A percentile compares a stretch with the other conserved stretches of the same genome.
Evolutionary conservation across 2,888 invertebrate species (phyloP).

Genomic region (Drosophila prostipennis): DNA sequence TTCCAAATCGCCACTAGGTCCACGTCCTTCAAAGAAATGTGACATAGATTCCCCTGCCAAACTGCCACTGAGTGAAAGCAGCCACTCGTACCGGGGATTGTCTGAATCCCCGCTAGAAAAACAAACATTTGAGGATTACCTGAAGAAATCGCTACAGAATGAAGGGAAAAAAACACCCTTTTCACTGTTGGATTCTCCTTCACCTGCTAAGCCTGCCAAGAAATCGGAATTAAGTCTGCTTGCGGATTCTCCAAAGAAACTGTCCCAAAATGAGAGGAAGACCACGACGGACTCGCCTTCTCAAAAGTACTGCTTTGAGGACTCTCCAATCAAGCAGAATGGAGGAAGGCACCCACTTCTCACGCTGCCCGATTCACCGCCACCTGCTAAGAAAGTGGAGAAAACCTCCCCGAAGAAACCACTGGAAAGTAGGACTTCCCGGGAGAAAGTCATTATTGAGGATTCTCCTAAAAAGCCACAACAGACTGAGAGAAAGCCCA

Average conservation of each 20-base stretch:
- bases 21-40: conserved; percentile 22
- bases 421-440: background rate
- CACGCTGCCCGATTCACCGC: conserved; percentile 17
- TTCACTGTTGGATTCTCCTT: background rate
- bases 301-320: conserved; percentile 5
- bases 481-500: background rate
- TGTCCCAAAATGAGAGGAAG: background rate
- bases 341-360: conserved; percentile 12
- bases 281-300: background rate
- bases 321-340: conserved; percentile 11
- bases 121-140: background rate
- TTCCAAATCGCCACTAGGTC: conserved; percentile 69
- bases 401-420: background rate
- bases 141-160: background rate
- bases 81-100: background rate
- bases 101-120: background rate
- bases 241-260: background rate
- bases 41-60: conserved; percentile 11
- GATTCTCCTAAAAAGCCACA: background rate
- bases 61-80: background rate
- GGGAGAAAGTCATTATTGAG: background rate
- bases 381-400: background rate
- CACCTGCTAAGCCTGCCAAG: background rate
- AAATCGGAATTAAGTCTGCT: background rate
- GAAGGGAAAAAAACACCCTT: background rate